phyloP scores from a whole-genome alignment of 2,113 vertebrate genomes.

The Brienomyrus longianalis region DNA sequence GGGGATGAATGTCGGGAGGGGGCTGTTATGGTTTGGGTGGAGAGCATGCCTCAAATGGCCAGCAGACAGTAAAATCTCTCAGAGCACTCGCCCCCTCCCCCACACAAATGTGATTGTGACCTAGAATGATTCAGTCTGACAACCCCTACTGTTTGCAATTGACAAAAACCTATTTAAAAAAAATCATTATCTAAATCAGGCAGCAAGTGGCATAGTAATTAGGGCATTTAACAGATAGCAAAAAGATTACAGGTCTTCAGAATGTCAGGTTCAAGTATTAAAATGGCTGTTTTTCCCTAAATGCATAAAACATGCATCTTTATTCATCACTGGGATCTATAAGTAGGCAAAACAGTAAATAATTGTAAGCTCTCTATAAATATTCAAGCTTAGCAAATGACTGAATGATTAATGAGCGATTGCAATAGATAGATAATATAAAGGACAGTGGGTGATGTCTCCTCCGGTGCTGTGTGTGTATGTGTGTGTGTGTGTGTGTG shows the following conservation, averaged over 20 bases:
- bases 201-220: not conserved
- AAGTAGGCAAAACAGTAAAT: not conserved
- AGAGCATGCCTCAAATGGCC: not conserved
- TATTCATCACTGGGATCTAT: not conserved
- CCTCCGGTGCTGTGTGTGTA: not conserved
- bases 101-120: not conserved
- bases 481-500: too few species aligned
- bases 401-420: not conserved
- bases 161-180: not conserved
- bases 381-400: not conserved
- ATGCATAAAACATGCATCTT: not conserved
- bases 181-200: not conserved
- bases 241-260: not conserved
- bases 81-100: not conserved
- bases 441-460: not conserved
- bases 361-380: not conserved
- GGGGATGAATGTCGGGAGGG: not conserved
- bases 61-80: not conserved
- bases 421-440: not conserved
- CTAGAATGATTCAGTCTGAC: not conserved
- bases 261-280: not conserved
- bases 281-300: not conserved
- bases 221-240: not conserved
- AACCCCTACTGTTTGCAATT: not conserved
- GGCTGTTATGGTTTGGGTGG: not conserved